phyloP scores from a whole-genome alignment of 2,888 invertebrate species.

The Idaea dimidiata region DNA sequence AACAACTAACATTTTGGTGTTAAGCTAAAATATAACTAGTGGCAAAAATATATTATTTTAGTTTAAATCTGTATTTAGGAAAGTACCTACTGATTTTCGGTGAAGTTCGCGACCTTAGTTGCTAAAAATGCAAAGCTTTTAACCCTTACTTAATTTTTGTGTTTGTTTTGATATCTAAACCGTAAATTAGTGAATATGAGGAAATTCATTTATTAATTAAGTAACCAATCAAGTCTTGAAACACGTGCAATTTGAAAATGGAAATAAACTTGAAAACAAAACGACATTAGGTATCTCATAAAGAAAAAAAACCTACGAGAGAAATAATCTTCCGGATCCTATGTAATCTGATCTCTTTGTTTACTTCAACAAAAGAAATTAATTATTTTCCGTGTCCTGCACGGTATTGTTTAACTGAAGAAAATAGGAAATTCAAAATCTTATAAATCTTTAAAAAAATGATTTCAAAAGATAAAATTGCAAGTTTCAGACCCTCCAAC shows the following conservation, averaged over 20 bases:
- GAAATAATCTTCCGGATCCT: too few relatives aligned
- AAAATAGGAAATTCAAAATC: constrained; percentile 34
- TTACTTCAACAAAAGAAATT: neutral
- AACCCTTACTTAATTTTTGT: constrained; percentile 15
- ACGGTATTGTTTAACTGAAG: constrained; percentile 6
- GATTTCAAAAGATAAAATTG: constrained; percentile 18
- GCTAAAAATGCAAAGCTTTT: constrained; percentile 16
- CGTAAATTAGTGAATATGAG: neutral
- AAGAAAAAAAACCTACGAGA: too few relatives aligned
- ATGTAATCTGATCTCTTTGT: neutral
- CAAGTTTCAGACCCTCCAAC: constrained; percentile 8
- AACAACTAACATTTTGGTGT: constrained; percentile 74
- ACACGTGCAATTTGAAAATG: neutral
- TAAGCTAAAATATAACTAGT: constrained; percentile 74
- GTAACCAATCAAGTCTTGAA: neutral
- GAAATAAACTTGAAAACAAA: too few relatives aligned
- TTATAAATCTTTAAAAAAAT: constrained; percentile 7
- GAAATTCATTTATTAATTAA: neutral
- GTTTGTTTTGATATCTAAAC: neutral
- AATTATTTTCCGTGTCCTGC: neutral
- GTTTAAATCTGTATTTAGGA: constrained; percentile 32
- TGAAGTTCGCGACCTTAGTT: constrained; percentile 16
- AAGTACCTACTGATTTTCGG: constrained; percentile 27
- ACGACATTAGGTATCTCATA: too few relatives aligned
- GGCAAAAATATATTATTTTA: constrained; percentile 56